Evolutionary conservation across 1,140 invertebrate species (phyloP).

Genomic region (Thaumatotibia leucotreta): DNA sequence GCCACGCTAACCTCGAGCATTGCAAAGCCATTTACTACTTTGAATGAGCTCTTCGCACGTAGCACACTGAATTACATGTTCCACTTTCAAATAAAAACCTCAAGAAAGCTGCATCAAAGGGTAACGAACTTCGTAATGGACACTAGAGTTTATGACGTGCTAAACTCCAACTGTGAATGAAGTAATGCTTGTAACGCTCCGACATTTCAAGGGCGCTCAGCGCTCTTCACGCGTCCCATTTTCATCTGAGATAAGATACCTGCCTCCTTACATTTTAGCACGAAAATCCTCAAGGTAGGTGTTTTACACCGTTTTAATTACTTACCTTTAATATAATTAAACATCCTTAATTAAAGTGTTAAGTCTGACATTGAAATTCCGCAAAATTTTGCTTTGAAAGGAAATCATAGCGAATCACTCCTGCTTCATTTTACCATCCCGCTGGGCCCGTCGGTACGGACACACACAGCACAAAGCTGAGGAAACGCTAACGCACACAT

Average conservation of each 20-base stretch:
- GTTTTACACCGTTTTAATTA: background rate
- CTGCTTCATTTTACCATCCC: conserved; percentile 60
- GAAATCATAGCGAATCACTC: conserved; percentile 50
- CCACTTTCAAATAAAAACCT: conserved; percentile 10
- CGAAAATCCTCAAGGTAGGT: background rate
- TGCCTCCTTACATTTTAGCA: conserved; percentile 26
- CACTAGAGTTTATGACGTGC: conserved; percentile 41
- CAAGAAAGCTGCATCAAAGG: background rate
- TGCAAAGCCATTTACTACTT: background rate
- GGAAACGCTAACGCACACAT: conserved; percentile 73
- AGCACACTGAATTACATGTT: conserved; percentile 17
- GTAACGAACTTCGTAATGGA: conserved; percentile 38
- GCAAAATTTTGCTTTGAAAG: conserved; percentile 20
- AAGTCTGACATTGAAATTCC: background rate
- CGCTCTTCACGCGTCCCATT: conserved; percentile 32
- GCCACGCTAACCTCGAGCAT: conserved; percentile 14
- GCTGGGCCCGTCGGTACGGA: conserved; percentile 54
- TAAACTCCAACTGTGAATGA: conserved; percentile 34
- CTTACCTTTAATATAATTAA: background rate
- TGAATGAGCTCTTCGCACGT: conserved; percentile 32
- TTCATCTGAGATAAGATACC: conserved; percentile 30
- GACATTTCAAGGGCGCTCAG: conserved; percentile 36
- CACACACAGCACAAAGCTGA: conserved; percentile 64
- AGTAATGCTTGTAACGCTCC: conserved; percentile 42
- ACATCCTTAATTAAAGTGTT: background rate